Evolutionary conservation across 2,113 vertebrate genomes (phyloP), one percentile per base, ranked within the genome.

Genomic region (Microtus oregoni): DNA sequence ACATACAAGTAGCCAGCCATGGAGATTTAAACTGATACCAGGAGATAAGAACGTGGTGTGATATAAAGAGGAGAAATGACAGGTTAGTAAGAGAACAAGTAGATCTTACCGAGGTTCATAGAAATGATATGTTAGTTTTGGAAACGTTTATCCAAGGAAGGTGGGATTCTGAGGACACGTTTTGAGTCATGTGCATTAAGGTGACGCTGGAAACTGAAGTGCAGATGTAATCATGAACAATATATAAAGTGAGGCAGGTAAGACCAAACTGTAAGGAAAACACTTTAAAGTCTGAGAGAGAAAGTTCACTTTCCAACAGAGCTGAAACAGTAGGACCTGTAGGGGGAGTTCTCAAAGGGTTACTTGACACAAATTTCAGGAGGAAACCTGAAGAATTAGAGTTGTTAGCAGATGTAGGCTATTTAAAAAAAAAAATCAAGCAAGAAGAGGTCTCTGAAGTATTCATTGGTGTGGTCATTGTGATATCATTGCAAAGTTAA

Each of bases 1-100:
- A 65, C 88, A 73, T 63, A 2, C 30, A 92, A 55, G 35, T 68
- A 70, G 79, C 12, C 67, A 89, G 83, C 55, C 41, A 24, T 86
- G 35, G 75, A 91, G 67, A 82, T 83, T 90, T 93, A 67, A 87
- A 78, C 19, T 77, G 38, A 90, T 19, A 17, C n/a, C 90, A 65
- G 52, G 70, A 76, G 32, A 17, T 78, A 96, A 19, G 20, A 90
- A 72, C 44, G 82, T 77, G 76, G n/a, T 94, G 9, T 65, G 10
- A 67, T 58, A 44, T 65, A 20, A 90, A 76, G 11, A 58, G 38
- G 76, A 94, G 32, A 86, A 44, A 26, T 68, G 28, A 70, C 44
- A 44, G 41, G 1, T 81, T 81, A 41, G 47, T 9, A 85, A 89
- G 47, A 79, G 55, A 90, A 38, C 41, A 92, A 89, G 77, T 41